Conservation (phyloP, 2,797 vertebrate genomes). For the Catharus ustulatus region DNA sequence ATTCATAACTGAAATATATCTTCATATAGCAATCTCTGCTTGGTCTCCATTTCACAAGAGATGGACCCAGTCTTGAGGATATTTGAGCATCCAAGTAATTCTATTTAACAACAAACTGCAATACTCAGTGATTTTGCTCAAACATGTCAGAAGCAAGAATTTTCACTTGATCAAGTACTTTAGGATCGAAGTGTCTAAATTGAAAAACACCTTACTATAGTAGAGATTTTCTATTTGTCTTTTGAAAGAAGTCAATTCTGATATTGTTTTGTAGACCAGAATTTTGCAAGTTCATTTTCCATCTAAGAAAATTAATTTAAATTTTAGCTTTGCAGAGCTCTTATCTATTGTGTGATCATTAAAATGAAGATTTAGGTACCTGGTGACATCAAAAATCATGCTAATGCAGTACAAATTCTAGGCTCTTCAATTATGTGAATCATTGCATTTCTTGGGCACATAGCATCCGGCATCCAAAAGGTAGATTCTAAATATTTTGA, state of each 20-base stretch:
- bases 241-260: slow-evolving; percentile 7
- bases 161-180: neutral
- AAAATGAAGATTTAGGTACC: slow-evolving; percentile 21
- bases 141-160: neutral
- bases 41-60: neutral
- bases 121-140: neutral
- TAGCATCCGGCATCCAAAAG: slow-evolving; percentile 10
- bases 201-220: neutral
- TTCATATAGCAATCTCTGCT: neutral
- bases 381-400: slow-evolving; percentile 46
- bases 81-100: neutral
- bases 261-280: slow-evolving; percentile 29
- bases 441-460: slow-evolving; percentile 6
- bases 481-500: slow-evolving; percentile 45
- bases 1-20: neutral
- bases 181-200: neutral
- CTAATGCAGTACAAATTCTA: slow-evolving; percentile 46
- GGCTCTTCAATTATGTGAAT: slow-evolving; percentile 23
- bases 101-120: neutral
- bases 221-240: slow-evolving; percentile 12
- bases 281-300: slow-evolving; percentile 56
- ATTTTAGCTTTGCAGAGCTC: slow-evolving; percentile 2
- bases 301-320: slow-evolving; percentile 35
- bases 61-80: neutral
- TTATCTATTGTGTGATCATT: slow-evolving; percentile 20